phyloP scores from a whole-genome alignment of 2,113 vertebrate species.

The Peromyscus californicus region DNA sequence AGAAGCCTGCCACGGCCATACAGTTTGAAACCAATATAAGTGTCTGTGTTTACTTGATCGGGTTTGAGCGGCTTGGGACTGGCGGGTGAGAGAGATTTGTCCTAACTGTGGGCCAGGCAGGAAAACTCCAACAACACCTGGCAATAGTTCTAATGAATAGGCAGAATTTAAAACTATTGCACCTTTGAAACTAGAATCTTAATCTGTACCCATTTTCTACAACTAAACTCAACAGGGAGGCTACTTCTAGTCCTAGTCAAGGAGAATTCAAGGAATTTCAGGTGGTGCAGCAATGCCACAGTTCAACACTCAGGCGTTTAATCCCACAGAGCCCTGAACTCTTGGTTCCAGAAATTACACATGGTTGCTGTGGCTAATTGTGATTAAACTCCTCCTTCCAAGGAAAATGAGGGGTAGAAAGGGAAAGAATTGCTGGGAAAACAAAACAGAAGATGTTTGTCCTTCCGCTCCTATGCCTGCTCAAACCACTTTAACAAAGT shows the following conservation, averaged over 20 bases:
- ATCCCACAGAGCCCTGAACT: constrained; percentile 49
- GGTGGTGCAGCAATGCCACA: background rate
- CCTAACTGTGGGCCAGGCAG: too few species aligned
- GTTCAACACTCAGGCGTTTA: constrained; percentile 36
- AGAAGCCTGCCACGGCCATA: too few species aligned
- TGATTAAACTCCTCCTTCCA: background rate
- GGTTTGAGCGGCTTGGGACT: too few species aligned
- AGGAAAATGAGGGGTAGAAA: background rate
- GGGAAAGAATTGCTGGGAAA: background rate
- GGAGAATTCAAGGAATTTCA: constrained; percentile 41
- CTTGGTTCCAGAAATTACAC: constrained; percentile 29
- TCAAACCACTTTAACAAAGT: constrained; percentile 41
- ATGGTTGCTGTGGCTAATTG: background rate
- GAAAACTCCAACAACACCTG: too few species aligned
- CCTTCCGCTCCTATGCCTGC: background rate
- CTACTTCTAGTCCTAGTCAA: background rate
- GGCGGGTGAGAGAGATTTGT: too few species aligned
- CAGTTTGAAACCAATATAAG: too few species aligned
- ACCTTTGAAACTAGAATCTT: constrained; percentile 27
- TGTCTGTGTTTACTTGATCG: too few species aligned
- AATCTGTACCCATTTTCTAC: constrained; percentile 14
- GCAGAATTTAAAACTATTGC: constrained; percentile 17
- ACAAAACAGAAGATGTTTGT: constrained; percentile 5
- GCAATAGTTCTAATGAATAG: background rate
- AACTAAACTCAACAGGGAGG: background rate